Evolutionary conservation across 2,888 invertebrate species (phyloP), one percentile per base, ranked within the genome.

Genomic region (Eudasyphora cyanicolor): DNA sequence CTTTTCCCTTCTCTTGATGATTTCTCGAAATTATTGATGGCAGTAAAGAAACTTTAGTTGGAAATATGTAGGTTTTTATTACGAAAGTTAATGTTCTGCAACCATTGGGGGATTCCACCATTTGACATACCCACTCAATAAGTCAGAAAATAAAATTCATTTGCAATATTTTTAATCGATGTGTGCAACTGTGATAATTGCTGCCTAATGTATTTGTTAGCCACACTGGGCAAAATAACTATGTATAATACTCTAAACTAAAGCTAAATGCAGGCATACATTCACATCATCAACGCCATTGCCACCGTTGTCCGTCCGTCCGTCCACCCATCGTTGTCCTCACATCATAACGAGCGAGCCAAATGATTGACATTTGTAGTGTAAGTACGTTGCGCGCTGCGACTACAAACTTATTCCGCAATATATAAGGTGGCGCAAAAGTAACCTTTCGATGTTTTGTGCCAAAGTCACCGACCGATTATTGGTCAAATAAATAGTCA

Each of bases 351-450:
- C n/a, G n/a, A n/a, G 32, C 32, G 4, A 8, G 32, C 7, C 24
- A 5, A 57, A 12, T 60, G 60, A 60, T 60, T 60, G 60, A 60
- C 60, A 60, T 60, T 60, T 60, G 32, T n/a, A 60, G 60, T 24
- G 14, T 60, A 32, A 29, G 60, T 19, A n/a, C n/a, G 49, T 10
- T 19, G 49, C 49, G 17, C n/a, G 49, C 49, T 19, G 49, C 17
- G 2, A 17, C 49, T 4, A 49, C 49, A 1, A 27, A 60, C 17
- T 32, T 60, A 32, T 60, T 60, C 24, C 29, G 17, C 12, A 60
- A 60, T n/a, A 1, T 1, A 1, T 21, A n/a, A n/a, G n/a, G n/a
- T n/a, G n/a, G n/a, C n/a, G n/a, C n/a, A n/a, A n/a, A n/a, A n/a
- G n/a, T n/a, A n/a, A n/a, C n/a, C n/a, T n/a, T n/a, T n/a, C n/a